Evolutionary conservation across 2,113 vertebrate species (phyloP).

Genomic region (Sciurus niger): DNA sequence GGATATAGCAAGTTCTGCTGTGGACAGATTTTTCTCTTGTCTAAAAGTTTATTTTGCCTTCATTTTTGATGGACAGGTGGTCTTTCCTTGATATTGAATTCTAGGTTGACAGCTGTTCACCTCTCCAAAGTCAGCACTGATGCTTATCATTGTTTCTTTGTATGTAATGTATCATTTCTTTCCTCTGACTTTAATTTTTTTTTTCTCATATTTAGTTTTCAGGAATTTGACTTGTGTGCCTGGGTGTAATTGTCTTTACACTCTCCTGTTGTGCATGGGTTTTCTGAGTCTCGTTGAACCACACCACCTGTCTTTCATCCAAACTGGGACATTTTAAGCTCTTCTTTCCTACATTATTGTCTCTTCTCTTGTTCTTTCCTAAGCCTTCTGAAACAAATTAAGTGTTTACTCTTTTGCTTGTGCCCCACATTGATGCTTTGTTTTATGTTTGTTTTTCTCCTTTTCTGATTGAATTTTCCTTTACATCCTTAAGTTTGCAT

Average conservation of each 20-base stretch:
- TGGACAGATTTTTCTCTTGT: not conserved
- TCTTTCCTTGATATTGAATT: not conserved
- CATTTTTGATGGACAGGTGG: not conserved
- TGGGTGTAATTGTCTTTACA: not conserved
- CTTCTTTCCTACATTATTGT: not conserved
- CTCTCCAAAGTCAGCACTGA: too few species aligned
- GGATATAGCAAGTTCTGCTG: not conserved
- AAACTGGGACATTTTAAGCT: not conserved
- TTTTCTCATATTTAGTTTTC: not conserved
- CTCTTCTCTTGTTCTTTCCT: not conserved
- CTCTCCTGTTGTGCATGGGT: not conserved
- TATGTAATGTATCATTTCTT: not conserved
- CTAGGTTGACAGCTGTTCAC: not conserved
- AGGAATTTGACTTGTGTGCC: not conserved
- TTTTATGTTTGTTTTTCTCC: not conserved
- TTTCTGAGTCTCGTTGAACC: not conserved
- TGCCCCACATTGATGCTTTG: not conserved
- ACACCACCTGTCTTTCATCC: not conserved
- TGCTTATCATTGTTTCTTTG: not conserved
- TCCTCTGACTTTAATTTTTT: not conserved
- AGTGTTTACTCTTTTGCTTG: not conserved
- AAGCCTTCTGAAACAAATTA: not conserved
- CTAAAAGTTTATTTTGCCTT: not conserved
- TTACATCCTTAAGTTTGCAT: not conserved
- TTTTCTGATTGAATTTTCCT: not conserved